A percentile compares a stretch with the other conserved stretches of the same genome.
phyloP scores from a whole-genome alignment of 1,140 invertebrate genomes.

The Andricus grossulariae region DNA sequence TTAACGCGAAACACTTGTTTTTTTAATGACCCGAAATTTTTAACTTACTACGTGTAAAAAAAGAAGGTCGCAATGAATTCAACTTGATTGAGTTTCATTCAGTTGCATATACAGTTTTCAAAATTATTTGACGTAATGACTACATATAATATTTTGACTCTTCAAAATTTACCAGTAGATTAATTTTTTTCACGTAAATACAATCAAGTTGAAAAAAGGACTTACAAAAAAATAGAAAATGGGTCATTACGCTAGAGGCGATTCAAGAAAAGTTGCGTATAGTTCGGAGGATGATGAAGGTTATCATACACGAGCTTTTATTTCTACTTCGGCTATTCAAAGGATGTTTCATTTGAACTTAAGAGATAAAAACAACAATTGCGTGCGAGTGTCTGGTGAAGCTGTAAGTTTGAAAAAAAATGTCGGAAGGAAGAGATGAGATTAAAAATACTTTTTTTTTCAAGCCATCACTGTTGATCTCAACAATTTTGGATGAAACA shows the following conservation, averaged over 20 bases:
- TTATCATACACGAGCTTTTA: slow-evolving; percentile 46
- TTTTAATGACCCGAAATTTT: not conserved
- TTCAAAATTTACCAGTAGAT: not conserved
- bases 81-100: no score
- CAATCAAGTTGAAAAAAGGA: slow-evolving; percentile 26
- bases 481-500: slow-evolving; percentile 51
- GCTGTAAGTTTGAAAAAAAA: slow-evolving; percentile 48
- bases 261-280: slow-evolving; percentile 48
- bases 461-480: slow-evolving; percentile 42
- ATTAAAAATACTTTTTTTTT: slow-evolving; percentile 34
- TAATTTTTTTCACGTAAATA: not conserved
- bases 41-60: not conserved
- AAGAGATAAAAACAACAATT: slow-evolving; percentile 37
- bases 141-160: not conserved
- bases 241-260: slow-evolving; percentile 53
- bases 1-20: slow-evolving; percentile 7
- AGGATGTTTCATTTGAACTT: slow-evolving; percentile 37
- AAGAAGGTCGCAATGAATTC: not conserved
- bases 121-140: not conserved
- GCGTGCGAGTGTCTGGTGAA: slow-evolving; percentile 38
- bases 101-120: not conserved
- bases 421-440: not conserved
- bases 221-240: slow-evolving; percentile 38
- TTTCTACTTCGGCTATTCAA: slow-evolving; percentile 31
- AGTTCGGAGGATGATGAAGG: slow-evolving; percentile 59